phyloP scores from a whole-genome alignment of 2,113 vertebrate genomes.

The Enhydra lutris region DNA sequence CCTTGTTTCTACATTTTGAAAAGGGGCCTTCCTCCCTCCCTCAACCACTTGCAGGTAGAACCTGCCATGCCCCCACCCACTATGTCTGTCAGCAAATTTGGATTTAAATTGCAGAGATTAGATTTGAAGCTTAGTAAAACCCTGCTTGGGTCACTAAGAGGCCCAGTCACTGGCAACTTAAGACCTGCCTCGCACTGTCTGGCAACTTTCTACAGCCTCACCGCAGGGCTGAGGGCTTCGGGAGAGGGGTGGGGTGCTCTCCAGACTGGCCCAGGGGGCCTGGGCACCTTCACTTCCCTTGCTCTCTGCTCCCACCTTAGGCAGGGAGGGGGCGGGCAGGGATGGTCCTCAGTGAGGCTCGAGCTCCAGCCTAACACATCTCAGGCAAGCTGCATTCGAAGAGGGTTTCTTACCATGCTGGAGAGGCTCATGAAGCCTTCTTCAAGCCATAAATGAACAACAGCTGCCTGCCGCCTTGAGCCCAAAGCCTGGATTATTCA shows the following conservation, averaged over 20 bases:
- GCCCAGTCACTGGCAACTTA: background rate
- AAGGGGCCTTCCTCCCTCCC: background rate
- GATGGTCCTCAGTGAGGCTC: background rate
- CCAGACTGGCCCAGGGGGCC: background rate
- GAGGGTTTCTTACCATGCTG: constrained; percentile 8
- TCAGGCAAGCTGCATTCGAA: background rate
- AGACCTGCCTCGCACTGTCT: background rate
- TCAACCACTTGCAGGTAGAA: background rate
- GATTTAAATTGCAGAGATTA: background rate
- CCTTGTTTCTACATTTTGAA: background rate
- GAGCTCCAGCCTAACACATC: background rate
- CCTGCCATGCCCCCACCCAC: background rate
- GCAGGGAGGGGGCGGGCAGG: fast-evolving
- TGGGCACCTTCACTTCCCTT: background rate
- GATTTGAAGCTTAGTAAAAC: background rate
- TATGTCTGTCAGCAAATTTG: background rate
- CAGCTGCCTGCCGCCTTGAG: constrained; percentile 64
- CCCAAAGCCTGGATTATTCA: constrained; percentile 56
- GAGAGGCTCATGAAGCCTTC: constrained; percentile 37
- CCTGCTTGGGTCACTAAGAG: background rate
- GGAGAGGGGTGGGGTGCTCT: background rate
- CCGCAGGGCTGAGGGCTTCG: fast-evolving
- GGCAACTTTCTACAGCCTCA: background rate
- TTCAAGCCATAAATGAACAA: constrained; percentile 62
- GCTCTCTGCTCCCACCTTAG: background rate